Evolutionary conservation across 30 jellyfish, hydroid and myxozoan species (phyloP).

Genomic region (Hydractinia echinata): DNA sequence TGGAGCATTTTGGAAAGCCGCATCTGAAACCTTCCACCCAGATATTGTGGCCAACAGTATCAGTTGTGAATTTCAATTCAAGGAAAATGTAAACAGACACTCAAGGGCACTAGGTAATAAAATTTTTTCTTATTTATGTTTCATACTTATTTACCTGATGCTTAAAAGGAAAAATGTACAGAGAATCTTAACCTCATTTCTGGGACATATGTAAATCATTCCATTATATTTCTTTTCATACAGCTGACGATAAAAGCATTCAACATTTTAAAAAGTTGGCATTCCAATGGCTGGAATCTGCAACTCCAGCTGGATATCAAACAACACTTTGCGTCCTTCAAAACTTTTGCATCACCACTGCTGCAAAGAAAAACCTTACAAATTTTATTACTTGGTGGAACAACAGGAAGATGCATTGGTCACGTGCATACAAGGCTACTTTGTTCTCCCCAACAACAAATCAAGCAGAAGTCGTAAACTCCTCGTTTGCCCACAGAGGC

Average conservation of each 20-base stretch:
- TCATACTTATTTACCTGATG: no score
- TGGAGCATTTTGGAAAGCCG: slow-evolving; percentile 18
- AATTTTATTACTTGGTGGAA: slow-evolving; percentile 2
- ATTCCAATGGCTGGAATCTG: neutral
- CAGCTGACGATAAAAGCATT: no score
- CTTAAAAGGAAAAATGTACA: no score
- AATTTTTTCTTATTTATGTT: no score
- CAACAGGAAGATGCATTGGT: neutral
- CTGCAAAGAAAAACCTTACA: neutral
- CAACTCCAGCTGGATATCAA: neutral
- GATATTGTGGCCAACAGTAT: no score
- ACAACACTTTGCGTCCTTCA: neutral
- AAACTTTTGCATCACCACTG: neutral
- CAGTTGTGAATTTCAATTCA: no score
- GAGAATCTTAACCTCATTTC: no score
- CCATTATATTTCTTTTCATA: no score
- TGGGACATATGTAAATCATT: no score
- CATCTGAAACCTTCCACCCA: neutral
- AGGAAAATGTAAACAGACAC: no score
- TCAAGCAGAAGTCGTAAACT: neutral
- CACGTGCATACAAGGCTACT: neutral
- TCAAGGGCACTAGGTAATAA: no score
- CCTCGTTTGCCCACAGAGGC: no score
- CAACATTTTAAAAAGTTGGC: neutral
- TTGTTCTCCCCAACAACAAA: slow-evolving; percentile 2